These are phyloP conservation scores for Baryphthengus martii DNA, from an alignment of 2,113 vertebrate species.

Conservation along the genomic window DNA sequence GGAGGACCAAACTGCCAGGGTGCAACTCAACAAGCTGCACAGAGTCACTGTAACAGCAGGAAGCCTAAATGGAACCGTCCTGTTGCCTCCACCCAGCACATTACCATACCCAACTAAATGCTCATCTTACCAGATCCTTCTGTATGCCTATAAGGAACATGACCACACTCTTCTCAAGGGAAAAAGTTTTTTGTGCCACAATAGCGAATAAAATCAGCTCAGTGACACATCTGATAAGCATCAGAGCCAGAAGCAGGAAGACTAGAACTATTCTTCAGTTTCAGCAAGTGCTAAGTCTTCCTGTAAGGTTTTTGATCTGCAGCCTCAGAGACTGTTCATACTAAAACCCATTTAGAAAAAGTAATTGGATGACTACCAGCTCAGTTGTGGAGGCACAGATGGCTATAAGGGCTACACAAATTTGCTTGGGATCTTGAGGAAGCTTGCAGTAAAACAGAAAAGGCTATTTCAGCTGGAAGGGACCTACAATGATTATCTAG, in stretches of 20 bases:
- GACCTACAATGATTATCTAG: neutral
- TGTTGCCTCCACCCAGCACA: neutral
- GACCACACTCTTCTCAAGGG: neutral
- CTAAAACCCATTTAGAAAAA: neutral
- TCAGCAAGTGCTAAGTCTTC: neutral
- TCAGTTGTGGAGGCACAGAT: neutral
- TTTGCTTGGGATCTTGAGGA: fast-evolving
- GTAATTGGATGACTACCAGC: neutral
- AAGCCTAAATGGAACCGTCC: neutral
- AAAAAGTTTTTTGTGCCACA: neutral
- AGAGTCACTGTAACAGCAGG: neutral
- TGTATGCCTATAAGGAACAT: neutral
- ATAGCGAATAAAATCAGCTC: neutral
- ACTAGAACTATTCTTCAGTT: neutral
- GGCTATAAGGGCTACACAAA: neutral
- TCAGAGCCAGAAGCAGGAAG: neutral
- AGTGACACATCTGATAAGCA: neutral
- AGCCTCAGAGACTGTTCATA: neutral
- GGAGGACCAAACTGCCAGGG: neutral
- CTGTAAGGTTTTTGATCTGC: neutral
- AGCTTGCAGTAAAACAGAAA: neutral
- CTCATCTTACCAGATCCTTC: neutral
- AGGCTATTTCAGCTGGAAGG: neutral
- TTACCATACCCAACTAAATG: neutral
- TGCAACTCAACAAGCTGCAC: neutral